Conservation (phyloP, 2,113 vertebrate genomes). For the Gavialis gangeticus region DNA sequence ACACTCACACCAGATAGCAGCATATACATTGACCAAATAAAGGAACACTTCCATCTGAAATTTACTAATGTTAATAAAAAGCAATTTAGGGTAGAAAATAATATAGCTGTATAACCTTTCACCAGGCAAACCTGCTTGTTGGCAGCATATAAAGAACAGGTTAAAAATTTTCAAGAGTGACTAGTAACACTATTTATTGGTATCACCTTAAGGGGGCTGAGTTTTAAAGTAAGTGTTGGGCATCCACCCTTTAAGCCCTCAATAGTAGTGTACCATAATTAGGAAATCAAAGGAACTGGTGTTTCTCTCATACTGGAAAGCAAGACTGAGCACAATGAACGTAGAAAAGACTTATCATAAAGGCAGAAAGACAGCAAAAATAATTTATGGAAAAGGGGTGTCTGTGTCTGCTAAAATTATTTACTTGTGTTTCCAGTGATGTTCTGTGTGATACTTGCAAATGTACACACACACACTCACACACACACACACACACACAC, state of each 20-base stretch:
- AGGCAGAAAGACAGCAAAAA: too few species aligned
- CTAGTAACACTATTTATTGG: neutral
- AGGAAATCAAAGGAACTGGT: neutral
- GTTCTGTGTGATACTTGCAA: too few species aligned
- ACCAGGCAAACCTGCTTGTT: neutral
- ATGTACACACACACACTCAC: too few species aligned
- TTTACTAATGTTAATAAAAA: neutral
- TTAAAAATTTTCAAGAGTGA: neutral
- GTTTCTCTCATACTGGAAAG: too few species aligned
- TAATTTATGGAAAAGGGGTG: too few species aligned
- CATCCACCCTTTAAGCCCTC: neutral
- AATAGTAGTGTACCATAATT: neutral
- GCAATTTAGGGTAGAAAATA: neutral
- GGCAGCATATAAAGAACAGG: neutral
- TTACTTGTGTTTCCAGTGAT: too few species aligned
- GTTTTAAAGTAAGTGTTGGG: neutral
- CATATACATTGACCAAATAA: neutral
- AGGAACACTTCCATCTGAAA: neutral
- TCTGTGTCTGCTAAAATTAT: too few species aligned
- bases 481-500: too few species aligned
- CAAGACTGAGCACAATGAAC: too few species aligned
- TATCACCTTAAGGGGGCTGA: neutral
- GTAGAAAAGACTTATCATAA: too few species aligned
- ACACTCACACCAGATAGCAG: neutral
- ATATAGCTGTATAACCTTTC: neutral